Evolutionary conservation across 1,140 invertebrate species (phyloP).

Genomic region (Sinella curviseta): DNA sequence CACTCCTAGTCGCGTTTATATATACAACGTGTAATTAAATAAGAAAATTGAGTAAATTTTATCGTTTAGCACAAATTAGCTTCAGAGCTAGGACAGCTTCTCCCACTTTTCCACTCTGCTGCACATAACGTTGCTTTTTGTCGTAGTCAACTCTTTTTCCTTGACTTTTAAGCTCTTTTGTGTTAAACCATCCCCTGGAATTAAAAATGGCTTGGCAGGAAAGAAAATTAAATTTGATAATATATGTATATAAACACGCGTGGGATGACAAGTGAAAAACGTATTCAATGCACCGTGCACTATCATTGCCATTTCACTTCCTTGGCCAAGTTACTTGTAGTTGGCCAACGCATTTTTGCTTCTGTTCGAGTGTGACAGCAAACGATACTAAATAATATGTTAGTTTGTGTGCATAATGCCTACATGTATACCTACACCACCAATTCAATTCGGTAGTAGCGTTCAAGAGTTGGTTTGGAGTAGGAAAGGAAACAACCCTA

Average conservation of each 20-base stretch:
- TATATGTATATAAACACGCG: not conserved
- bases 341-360: too few species aligned
- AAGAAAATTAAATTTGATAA: not conserved
- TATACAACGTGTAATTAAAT: slow-evolving; percentile 10
- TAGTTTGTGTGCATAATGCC: too few species aligned
- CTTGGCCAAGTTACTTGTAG: too few species aligned
- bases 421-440: too few species aligned
- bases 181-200: not conserved
- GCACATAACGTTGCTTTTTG: not conserved
- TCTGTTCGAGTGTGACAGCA: too few species aligned
- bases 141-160: not conserved
- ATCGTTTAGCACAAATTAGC: slow-evolving; percentile 12
- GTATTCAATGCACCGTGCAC: too few species aligned
- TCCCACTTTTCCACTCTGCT: not conserved
- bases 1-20: too few species aligned
- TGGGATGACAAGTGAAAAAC: not conserved
- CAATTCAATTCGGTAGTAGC: too few species aligned
- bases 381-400: too few species aligned
- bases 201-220: not conserved
- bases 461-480: too few species aligned
- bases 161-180: not conserved
- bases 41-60: slow-evolving; percentile 12
- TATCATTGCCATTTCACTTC: too few species aligned
- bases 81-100: not conserved
- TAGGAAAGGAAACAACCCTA: too few species aligned